Base-by-base conservation (phyloP, 1,140 invertebrate genomes). In the Heterodera schachtii region DNA sequence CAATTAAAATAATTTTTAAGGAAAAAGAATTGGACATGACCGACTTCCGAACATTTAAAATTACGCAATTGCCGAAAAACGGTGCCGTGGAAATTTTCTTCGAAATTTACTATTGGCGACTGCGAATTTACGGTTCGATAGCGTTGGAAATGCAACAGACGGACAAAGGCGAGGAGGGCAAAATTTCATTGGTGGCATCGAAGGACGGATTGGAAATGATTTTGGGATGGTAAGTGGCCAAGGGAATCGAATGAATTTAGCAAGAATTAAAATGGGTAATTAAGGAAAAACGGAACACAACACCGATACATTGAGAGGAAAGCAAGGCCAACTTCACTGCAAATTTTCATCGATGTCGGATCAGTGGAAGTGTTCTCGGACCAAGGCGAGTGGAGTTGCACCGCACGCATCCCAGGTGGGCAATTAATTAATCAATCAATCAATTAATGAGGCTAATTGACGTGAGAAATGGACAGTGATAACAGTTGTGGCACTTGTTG, bases 301-400 rank as follows among this genome's bases (percentile, higher is more conserved):
- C 41, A 41, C 41, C 31, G 69, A 11, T 71, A 71, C 69, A 19
- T 71, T 8, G 69, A 41, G 31, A 41, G 69, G 9, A 46, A 46
- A 7, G 69, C 69, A 7, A 41, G 44, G 21, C 21, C 69, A 71
- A 71, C 41, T 71, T 41, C 31, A 71, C 1, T 71, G 31, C 69
- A 46, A 43, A 46, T 71, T 11, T 71, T 71, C 16, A 16, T 71
- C 44, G 69, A 71, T 46, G 41, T 71, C 19, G 69, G 69, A n/a
- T 71, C 69, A 13, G 69, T 71, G 69, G 69, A 71, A n/a, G 69
- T 71, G 69, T 71, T 71, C 44, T 41, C 69, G 69, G 69, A 71
- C 31, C 31, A 71, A 3, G 69, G 69, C 31, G 9, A 46, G 11
- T 71, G 69, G 69, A 43, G 9, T 41, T 21, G 69, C 6, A 71